Conservation (phyloP, 2,797 vertebrate genomes). For the Meriones psammophilus region DNA sequence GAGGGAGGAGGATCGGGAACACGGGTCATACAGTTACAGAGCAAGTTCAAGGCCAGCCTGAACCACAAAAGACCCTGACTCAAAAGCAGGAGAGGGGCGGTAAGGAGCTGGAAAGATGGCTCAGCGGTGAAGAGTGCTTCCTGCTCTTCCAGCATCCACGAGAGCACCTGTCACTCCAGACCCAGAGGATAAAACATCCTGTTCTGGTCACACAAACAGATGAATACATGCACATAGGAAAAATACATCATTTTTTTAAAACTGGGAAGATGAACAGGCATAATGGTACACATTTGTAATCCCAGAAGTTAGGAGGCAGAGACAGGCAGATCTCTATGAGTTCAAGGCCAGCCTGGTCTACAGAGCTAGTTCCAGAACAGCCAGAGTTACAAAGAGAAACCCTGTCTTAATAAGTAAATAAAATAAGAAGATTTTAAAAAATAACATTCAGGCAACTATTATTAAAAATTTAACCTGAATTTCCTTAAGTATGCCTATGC, state of each 20-base stretch:
- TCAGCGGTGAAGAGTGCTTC: background rate
- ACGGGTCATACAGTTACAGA: background rate
- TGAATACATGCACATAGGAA: background rate
- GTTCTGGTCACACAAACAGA: background rate
- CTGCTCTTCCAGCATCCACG: no score
- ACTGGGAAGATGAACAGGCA: background rate
- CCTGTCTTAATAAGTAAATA: background rate
- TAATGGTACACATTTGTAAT: background rate
- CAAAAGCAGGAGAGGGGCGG: background rate
- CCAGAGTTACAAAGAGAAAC: background rate
- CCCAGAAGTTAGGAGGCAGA: background rate
- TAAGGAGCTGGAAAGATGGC: background rate
- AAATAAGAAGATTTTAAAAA: background rate
- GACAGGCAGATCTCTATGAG: background rate
- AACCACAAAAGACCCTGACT: background rate
- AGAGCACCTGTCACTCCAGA: background rate
- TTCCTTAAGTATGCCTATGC: background rate
- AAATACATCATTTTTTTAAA: background rate
- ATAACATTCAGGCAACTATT: background rate
- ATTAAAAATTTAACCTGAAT: background rate
- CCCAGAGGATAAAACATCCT: no score
- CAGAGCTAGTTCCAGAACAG: background rate
- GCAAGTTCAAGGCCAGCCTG: background rate
- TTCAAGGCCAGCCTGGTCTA: background rate
- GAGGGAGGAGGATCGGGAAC: no score